Conservation (phyloP, 2,888 invertebrate genomes). For the Ophioninae sp. region DNA sequence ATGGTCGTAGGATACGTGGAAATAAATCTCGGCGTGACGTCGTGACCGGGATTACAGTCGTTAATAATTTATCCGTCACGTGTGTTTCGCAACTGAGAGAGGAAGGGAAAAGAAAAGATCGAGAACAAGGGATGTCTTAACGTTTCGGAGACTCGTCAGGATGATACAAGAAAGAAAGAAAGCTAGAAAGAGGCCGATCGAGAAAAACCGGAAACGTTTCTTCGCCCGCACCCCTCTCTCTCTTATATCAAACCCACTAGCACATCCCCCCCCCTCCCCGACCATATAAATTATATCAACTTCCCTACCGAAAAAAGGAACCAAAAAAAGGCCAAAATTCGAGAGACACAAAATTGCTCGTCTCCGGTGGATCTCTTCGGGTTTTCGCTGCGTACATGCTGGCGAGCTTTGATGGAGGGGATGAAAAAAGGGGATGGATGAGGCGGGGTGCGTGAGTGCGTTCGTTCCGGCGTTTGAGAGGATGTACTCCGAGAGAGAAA, state of each 20-base stretch:
- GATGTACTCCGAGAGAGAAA: slow-evolving; percentile 34
- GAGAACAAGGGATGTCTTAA: slow-evolving; percentile 40
- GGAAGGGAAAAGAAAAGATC: neutral
- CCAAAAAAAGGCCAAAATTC: neutral
- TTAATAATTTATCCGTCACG: slow-evolving; percentile 55
- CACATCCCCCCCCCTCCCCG: no score
- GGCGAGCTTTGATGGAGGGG: slow-evolving; percentile 1
- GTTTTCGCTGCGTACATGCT: neutral
- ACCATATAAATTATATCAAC: no score
- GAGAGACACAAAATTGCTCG: neutral
- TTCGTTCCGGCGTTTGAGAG: slow-evolving; percentile 58
- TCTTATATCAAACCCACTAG: neutral
- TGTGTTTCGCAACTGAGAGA: slow-evolving; percentile 25
- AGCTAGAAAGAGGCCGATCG: neutral
- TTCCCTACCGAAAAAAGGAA: no score
- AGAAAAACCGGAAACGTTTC: neutral
- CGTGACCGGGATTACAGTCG: slow-evolving; percentile 51
- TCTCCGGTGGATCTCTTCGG: neutral
- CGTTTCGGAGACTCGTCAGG: slow-evolving; percentile 39
- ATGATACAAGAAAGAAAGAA: slow-evolving; percentile 22
- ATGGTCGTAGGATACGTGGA: slow-evolving; percentile 31
- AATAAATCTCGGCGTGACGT: slow-evolving; percentile 54
- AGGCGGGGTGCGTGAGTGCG: slow-evolving; percentile 60
- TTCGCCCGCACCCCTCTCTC: neutral
- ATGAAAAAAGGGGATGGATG: slow-evolving; percentile 19